Percentiles rank a stretch among this genome's conserved stretches.
phyloP scores from a whole-genome alignment of 1,140 invertebrate genomes.

The Anastatus disparis region DNA sequence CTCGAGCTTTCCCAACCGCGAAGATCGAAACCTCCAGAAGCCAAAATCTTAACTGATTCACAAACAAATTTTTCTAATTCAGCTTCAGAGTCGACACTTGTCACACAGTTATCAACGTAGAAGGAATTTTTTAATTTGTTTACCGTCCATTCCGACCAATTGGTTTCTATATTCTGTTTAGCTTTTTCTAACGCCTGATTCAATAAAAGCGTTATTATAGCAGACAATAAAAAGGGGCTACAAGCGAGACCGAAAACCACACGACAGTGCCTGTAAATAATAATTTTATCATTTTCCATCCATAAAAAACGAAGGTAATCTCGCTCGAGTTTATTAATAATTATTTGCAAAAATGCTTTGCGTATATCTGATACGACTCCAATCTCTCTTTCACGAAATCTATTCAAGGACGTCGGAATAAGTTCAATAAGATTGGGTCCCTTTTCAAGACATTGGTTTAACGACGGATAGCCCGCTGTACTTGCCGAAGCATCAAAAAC shows the following conservation, averaged over 20 bases:
- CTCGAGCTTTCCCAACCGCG: slow-evolving; percentile 47
- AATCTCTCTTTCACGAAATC: background rate
- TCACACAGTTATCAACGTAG: background rate
- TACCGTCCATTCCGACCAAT: no score
- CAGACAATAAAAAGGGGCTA: background rate
- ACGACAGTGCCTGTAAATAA: background rate
- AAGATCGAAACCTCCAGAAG: slow-evolving; percentile 48
- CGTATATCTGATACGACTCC: background rate
- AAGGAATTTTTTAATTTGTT: background rate
- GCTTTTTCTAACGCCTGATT: background rate
- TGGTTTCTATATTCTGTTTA: no score
- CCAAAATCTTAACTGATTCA: slow-evolving; percentile 9
- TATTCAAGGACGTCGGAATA: background rate
- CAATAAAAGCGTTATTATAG: background rate
- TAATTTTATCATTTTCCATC: background rate
- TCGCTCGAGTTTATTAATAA: background rate
- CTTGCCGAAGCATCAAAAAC: slow-evolving; percentile 44
- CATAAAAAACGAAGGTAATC: background rate
- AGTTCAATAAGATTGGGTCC: background rate
- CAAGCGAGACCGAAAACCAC: background rate
- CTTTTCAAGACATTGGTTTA: background rate
- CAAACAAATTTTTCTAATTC: slow-evolving; percentile 13
- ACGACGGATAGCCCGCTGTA: background rate
- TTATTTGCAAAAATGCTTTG: background rate
- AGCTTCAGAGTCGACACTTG: background rate